phyloP scores from a whole-genome alignment of 1,140 invertebrate species.

The Drosophila quadrilineata region DNA sequence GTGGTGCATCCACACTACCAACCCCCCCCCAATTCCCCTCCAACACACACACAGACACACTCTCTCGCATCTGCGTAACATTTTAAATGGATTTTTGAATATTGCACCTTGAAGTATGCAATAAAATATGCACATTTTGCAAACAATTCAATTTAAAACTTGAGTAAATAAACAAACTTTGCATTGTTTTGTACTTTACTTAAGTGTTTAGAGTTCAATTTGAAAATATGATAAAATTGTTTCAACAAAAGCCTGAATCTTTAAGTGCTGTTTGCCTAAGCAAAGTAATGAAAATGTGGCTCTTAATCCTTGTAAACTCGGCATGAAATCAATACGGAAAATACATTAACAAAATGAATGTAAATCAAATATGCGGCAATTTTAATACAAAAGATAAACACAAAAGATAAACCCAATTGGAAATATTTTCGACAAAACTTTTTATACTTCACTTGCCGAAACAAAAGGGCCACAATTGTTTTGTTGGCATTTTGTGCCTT shows the following conservation, averaged over 20 bases:
- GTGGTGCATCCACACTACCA: conserved; percentile 39
- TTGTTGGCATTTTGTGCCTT: conserved; percentile 9
- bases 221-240: too few relatives aligned
- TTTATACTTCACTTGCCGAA: too few relatives aligned
- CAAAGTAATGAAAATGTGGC: too few relatives aligned
- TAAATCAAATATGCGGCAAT: neutral
- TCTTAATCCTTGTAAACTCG: neutral
- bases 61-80: conserved; percentile 28
- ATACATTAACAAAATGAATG: conserved; percentile 43
- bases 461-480: neutral
- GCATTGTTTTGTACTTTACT: too few relatives aligned
- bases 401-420: conserved; percentile 18
- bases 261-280: too few relatives aligned
- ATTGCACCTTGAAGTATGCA: conserved; percentile 34
- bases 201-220: too few relatives aligned
- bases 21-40: neutral
- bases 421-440: too few relatives aligned
- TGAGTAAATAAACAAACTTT: too few relatives aligned
- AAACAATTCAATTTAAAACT: neutral
- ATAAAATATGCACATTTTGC: neutral
- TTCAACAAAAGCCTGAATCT: too few relatives aligned
- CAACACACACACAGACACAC: neutral
- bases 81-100: conserved; percentile 8
- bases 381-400: neutral
- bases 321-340: conserved; percentile 8